Conservation (phyloP, 2,113 vertebrate species). For the Mastomys natalensis region DNA sequence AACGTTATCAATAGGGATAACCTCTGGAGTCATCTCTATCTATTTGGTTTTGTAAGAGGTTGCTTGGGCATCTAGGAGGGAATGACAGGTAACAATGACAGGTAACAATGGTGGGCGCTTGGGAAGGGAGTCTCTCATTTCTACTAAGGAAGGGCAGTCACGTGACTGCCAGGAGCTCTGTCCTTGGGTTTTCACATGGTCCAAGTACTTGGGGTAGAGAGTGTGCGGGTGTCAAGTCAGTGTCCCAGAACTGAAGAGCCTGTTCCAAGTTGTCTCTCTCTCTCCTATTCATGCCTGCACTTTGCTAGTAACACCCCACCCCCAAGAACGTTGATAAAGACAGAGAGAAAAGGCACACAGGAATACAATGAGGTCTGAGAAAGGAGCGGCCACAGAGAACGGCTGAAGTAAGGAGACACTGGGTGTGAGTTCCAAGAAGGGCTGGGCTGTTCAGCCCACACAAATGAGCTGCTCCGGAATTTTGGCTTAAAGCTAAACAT, state of each 20-base stretch:
- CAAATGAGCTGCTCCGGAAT: conserved; percentile 52
- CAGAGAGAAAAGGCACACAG: background rate
- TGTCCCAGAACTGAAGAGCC: background rate
- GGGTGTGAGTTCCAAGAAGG: conserved; percentile 61
- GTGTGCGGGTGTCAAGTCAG: background rate
- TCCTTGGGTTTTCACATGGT: background rate
- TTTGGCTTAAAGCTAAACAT: conserved; percentile 57
- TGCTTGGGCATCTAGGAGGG: background rate
- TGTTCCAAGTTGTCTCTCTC: background rate
- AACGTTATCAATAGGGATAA: conserved; percentile 34
- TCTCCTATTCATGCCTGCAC: background rate
- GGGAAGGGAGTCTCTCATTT: background rate
- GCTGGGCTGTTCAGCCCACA: background rate
- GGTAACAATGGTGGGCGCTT: background rate
- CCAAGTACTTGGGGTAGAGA: background rate
- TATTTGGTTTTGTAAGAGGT: conserved; percentile 18
- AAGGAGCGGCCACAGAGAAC: conserved; percentile 18
- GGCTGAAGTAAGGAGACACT: conserved; percentile 42
- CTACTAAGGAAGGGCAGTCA: background rate
- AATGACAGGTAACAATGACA: background rate
- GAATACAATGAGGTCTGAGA: conserved; percentile 2
- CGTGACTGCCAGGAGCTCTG: background rate
- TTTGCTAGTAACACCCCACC: background rate
- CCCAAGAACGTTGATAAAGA: conserved; percentile 3
- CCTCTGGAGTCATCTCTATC: background rate